Base-by-base conservation (phyloP, 2,888 invertebrate species). In the Diarsia dahlii region DNA sequence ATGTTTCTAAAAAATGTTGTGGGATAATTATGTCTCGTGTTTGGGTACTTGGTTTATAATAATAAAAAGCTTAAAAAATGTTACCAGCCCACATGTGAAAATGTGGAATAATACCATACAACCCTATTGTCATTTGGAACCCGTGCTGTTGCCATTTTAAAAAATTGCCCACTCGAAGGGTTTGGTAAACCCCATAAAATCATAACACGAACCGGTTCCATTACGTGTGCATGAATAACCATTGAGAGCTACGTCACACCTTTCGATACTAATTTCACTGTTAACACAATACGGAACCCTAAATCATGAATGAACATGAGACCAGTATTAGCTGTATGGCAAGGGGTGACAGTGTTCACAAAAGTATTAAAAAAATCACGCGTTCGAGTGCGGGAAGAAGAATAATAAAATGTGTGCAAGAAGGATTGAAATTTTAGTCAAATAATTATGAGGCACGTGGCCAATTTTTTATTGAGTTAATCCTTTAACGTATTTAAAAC, bases 261-360 rank as follows among this genome's bases (percentile, higher is more conserved):
- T 96, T 95, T 95, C 92, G 89, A 90, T 93, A 93, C 95, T 96
- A 96, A 96, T 96, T 95, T 95, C 88, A 87, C 90, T 93, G 92
- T 93, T 94, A 94, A 94, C 92, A 95, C 93, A 95, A 95, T 94
- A 91, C 90, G 80, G 80, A 87, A 91, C 95, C 95, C 93, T 93
- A 92, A 92, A 94, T 94, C 93, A 95, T 95, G 95, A 94, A 95
- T 95, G 94, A 94, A 95, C 94, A 94, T 93, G 93, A 94, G 92
- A 88, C 88, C 82, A 85, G 90, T 88, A 92, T 93, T 92, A 93
- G 89, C 85, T 82, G 84, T 87, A 86, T 88, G 82, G 10, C 87
- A 91, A 94, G 92, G 95, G 95, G 94, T 95, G 94, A 92, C 90
- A 90, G 84, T 90, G 85, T 90, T 88, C 87, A 90, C 87, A 91